phyloP scores from a whole-genome alignment of 1,140 invertebrate species.

The Gryon sp. region DNA sequence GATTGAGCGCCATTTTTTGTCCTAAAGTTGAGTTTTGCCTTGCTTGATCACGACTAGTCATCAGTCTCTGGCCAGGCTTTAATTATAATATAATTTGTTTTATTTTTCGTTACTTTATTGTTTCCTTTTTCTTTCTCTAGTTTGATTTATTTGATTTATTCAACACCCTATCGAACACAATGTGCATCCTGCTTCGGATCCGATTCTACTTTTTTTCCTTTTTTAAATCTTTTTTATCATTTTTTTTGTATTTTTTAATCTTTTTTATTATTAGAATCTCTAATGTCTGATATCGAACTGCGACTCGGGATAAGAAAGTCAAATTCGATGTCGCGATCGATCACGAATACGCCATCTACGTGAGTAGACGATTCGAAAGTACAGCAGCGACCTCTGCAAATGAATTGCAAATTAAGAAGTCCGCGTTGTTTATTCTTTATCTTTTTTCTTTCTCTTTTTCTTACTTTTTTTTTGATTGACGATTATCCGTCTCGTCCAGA shows the following conservation, averaged over 20 bases:
- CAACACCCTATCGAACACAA: constrained; percentile 56
- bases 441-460: neutral
- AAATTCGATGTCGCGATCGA: constrained; percentile 39
- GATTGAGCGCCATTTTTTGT: constrained; percentile 24
- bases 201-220: no score
- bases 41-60: constrained; percentile 28
- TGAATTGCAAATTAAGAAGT: neutral
- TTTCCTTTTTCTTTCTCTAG: neutral
- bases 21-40: constrained; percentile 10
- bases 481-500: constrained; percentile 18
- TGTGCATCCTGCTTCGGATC: constrained; percentile 31
- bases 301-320: constrained; percentile 42
- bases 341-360: constrained; percentile 13
- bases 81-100: neutral
- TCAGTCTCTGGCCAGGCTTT: constrained; percentile 27
- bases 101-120: constrained; percentile 4
- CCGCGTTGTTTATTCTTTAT: neutral
- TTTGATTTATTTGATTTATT: constrained; percentile 46
- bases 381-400: neutral
- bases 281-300: constrained; percentile 53
- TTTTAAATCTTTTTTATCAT: neutral
- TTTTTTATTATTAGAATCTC: neutral
- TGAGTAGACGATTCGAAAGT: neutral
- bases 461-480: constrained; percentile 26
- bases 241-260: neutral